These are phyloP conservation scores for Heterocephalus glaber DNA, from an alignment of 2,113 vertebrate genomes.

Conservation along the genomic window DNA sequence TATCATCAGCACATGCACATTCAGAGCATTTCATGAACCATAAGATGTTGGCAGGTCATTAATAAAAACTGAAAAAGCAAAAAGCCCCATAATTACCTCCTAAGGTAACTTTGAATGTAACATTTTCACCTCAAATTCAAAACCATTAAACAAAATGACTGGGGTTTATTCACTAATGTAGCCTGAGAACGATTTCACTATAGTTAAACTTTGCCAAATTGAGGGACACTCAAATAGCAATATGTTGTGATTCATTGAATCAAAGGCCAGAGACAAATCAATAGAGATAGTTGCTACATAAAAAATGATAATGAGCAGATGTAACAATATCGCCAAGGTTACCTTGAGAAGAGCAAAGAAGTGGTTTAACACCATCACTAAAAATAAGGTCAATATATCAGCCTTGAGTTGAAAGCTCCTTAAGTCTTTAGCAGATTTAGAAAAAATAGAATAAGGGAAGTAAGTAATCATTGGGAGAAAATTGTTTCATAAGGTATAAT, in stretches of 20 bases:
- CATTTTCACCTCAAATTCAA: constrained; percentile 88
- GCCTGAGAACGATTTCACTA: constrained; percentile 79
- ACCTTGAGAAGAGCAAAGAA: constrained; percentile 83
- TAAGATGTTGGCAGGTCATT: constrained; percentile 84
- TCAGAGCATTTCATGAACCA: constrained; percentile 85
- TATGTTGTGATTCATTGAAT: constrained; percentile 85
- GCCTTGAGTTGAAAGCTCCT: constrained; percentile 70
- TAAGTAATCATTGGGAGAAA: constrained; percentile 73
- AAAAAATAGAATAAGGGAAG: constrained; percentile 74
- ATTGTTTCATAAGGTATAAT: constrained; percentile 66
- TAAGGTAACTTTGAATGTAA: constrained; percentile 86
- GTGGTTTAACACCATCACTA: constrained; percentile 76
- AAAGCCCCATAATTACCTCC: constrained; percentile 88
- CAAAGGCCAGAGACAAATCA: constrained; percentile 86
- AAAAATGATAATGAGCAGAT: constrained; percentile 83
- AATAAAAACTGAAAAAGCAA: constrained; percentile 86
- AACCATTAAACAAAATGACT: constrained; percentile 88
- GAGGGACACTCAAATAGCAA: constrained; percentile 83
- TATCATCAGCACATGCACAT: constrained; percentile 81
- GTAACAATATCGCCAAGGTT: constrained; percentile 86
- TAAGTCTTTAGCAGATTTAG: constrained; percentile 76
- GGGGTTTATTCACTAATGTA: constrained; percentile 84
- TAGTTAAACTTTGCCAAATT: constrained; percentile 85
- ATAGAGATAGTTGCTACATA: constrained; percentile 81
- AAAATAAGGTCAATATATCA: constrained; percentile 80